phyloP scores from a whole-genome alignment of 2,113 vertebrate genomes.

The Lophotis ruficrista region DNA sequence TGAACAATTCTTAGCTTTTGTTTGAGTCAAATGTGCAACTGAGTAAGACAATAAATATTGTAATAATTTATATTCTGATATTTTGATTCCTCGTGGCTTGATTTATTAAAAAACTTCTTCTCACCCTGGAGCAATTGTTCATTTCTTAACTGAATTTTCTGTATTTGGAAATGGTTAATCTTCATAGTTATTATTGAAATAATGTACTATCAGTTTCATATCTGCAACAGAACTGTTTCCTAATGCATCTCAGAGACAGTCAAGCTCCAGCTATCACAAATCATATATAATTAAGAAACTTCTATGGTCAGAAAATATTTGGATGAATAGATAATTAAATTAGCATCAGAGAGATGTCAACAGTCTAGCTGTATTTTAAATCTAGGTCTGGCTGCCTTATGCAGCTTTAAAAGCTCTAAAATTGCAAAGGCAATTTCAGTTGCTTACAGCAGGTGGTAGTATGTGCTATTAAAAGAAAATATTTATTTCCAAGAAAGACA shows the following conservation, averaged over 20 bases:
- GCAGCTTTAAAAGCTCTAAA: not conserved
- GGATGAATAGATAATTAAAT: not conserved
- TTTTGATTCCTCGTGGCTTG: not conserved
- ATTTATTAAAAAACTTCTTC: not conserved
- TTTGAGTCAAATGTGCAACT: not conserved
- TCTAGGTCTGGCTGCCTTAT: not conserved
- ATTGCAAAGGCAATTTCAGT: not conserved
- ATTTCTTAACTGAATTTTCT: not conserved
- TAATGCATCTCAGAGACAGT: not conserved
- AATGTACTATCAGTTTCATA: not conserved
- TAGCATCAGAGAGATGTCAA: not conserved
- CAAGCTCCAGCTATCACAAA: not conserved
- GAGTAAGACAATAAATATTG: not conserved
- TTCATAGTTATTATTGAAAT: not conserved
- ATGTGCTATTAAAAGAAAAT: conserved; percentile 48
- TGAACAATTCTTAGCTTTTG: not conserved
- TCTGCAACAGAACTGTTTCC: not conserved
- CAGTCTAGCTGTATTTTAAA: not conserved
- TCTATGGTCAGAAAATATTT: not conserved
- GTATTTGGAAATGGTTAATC: not conserved
- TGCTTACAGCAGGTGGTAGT: conserved; percentile 72
- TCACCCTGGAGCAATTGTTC: not conserved
- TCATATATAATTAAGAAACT: not conserved
- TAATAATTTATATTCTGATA: not conserved
- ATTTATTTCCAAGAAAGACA: conserved; percentile 8